Evolutionary conservation across 2,888 invertebrate genomes (phyloP), one percentile per base, ranked within the genome.

Genomic region (Parnassius apollo): DNA sequence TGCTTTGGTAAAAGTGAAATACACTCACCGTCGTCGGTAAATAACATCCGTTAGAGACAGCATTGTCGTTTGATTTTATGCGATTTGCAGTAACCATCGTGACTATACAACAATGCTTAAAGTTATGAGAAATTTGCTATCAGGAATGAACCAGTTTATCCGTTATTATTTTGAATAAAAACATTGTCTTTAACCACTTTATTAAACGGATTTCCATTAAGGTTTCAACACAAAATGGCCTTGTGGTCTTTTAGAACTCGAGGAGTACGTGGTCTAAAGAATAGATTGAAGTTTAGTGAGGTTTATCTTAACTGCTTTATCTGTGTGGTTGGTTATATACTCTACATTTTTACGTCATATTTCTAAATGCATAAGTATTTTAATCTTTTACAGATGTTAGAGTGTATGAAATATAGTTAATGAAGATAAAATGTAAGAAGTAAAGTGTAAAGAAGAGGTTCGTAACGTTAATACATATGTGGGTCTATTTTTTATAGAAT

Each of bases 51-150:
- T 42, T 64, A 56, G 50, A 64, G 59, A 64, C 9, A 42, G 57
- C 48, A 52, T 57, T 59, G 59, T 64, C 57, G 48, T 64, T 63
- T 51, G 2, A 59, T 59, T 63, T 59, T 63, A 59, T 62, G 55
- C 35, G 25, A 54, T 55, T 55, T 55, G 9, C 59, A 46, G 59
- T 50, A 63, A 4, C 22, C 11, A 50, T 55, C 54, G 53, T 54
- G 59, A 51, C 46, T 51, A 12, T 2, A 8, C 48, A 2, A 52
- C 52, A 59, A 57, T 12, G 50, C 35, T 42, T 35, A 42, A 55
- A 51, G 54, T 42, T 12, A 51, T 55, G 59, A 45, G 59, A 56
- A 57, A 59, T 54, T 57, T 3, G 35, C 22, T 49, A 25, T 56
- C 44, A 53, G 57, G 53, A 57, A 51, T 55, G 42, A 56, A 56